Evolutionary conservation across 2,797 vertebrate species (phyloP), one percentile per base, ranked within the genome.

Genomic region (Cephalopachus bancanus): DNA sequence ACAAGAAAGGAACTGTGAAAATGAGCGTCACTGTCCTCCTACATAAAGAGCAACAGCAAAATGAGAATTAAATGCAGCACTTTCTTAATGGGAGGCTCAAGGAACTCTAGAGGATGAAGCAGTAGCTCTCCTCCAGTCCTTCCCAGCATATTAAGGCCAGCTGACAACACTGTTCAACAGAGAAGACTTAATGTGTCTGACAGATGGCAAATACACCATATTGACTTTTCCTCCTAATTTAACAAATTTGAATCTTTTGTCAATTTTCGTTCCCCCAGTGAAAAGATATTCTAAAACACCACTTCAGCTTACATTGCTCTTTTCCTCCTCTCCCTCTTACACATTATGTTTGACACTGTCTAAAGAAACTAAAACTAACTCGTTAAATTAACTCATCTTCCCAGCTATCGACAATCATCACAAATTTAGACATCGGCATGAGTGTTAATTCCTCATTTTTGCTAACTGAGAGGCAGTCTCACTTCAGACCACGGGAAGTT

Each of bases 171-270:
- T 65, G 65, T 37, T 97, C 11, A 0, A 53, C 55, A n/a, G 80
- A 79, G 81, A 95, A 94, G 87, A 93, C 94, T 93, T 95, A 88
- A 89, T 83, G 89, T 83, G 93, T 33, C 79, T 93, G 96, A 92
- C 97, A 98, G 93, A 96, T 89, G 96, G 98, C 94, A 95, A 97
- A 96, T 72, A 91, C 10, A 87, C 83, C 76, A 96, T 92, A 96
- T 51, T 96, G 97, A 97, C 93, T 93, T 91, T 95, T 94, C 57
- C 79, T 92, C 75, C 81, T 94, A 93, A 96, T 91, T 96, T 91
- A 84, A 91, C 86, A 76, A 72, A 94, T 87, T 59, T 55, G 71
- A 93, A 75, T 95, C 81, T 95, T 96, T 94, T 89, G 86, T 89
- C 86, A 91, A 51, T 87, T 79, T 60, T 80, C 62, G 62, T 86